Evolutionary conservation across 2,797 vertebrate genomes (phyloP), one percentile per base, ranked within the genome.

Genomic region (Pagetopsis macropterus): DNA sequence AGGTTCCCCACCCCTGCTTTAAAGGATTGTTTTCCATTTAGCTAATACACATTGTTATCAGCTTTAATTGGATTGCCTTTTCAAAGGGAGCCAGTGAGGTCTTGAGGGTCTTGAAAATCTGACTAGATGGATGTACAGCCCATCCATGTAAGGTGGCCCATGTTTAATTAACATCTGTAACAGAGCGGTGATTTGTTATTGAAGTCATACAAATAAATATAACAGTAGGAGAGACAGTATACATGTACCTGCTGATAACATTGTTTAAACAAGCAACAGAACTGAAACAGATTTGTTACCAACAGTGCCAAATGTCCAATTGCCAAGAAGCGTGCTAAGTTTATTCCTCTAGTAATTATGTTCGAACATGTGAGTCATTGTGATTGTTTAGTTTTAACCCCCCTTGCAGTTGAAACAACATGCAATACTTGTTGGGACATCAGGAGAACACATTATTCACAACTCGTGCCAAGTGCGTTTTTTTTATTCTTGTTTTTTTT

Each of bases 1-100:
- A 23, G 23, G 23, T 23, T 23, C 23, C 23, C 2, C 23, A 23
- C 23, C 2, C 23, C 23, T 23, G 23, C 85, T 80, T 37, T 78
- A 72, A 79, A 82, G 72, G 86, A 77, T 84, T 72, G 55, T 37
- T 10, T 66, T 65, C 43, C 66, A 85, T 73, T 85, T 79, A 86
- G 41, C 74, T 70, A 40, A 9, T 83, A 43, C 62, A 40, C 54
- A 17, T 68, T 43, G 45, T 86, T 82, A 81, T 79, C 46, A 74
- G 83, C 56, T 83, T 51, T 83, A 66, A 84, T 78, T 69, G 57
- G 15, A 13, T n/a, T 23, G 9, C n/a, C 40, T 61, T 75, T 66
- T 70, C 72, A 66, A 69, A 58, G 14, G 45, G 21, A 48, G 31
- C 0, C 9, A 14, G 59, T 49, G 48, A 71, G 12, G 44, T 54